Conservation (phyloP, 2,888 invertebrate species). For the Mongoloraphidia duomilia region DNA sequence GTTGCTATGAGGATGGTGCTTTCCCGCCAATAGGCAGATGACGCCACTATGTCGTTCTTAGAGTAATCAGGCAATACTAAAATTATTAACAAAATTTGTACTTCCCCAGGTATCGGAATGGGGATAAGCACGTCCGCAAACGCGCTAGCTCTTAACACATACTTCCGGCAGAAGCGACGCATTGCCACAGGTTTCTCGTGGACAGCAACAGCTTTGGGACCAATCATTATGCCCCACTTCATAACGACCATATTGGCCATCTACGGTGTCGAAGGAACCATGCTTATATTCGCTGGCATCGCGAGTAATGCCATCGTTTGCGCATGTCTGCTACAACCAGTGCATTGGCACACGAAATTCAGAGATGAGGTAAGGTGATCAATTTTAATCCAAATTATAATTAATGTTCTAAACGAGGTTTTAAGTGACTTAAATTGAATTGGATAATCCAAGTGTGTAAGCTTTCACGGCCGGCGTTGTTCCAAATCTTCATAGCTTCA, state of each 20-base stretch:
- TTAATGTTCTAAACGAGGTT: too few relatives aligned
- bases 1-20: too few relatives aligned
- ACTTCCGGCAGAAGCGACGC: slow-evolving; percentile 53
- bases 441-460: too few relatives aligned
- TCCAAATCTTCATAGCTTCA: too few relatives aligned
- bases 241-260: slow-evolving; percentile 45
- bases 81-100: too few relatives aligned
- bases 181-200: slow-evolving; percentile 57
- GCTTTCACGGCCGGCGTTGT: too few relatives aligned
- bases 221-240: slow-evolving; percentile 56
- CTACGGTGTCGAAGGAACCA: slow-evolving; percentile 51
- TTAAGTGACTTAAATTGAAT: too few relatives aligned
- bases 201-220: slow-evolving; percentile 57
- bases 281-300: slow-evolving; percentile 50
- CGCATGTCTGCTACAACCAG: slow-evolving; percentile 55
- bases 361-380: slow-evolving; percentile 15
- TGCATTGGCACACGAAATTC: slow-evolving; percentile 53
- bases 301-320: slow-evolving; percentile 52
- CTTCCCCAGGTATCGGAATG: slow-evolving; percentile 41
- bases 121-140: slow-evolving; percentile 55
- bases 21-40: too few relatives aligned
- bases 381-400: too few relatives aligned
- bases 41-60: too few relatives aligned
- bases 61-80: slow-evolving; percentile 4
- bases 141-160: slow-evolving; percentile 56